These are phyloP conservation scores for Medauroidea extradentata DNA, from an alignment of 1,140 invertebrate species.

Conservation along the genomic window DNA sequence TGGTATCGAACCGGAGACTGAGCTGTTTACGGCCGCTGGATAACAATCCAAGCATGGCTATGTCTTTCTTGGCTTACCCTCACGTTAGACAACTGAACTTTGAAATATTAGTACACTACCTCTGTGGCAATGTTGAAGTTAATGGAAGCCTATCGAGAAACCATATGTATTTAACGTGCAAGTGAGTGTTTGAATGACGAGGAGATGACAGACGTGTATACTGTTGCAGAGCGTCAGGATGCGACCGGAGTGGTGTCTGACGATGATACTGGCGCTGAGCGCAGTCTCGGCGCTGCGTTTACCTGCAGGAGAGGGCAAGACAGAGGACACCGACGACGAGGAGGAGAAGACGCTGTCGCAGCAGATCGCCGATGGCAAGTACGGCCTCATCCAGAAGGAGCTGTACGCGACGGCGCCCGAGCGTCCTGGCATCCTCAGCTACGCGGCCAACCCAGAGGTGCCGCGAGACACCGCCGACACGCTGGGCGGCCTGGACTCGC, in stretches of 20 bases:
- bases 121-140: too few relatives aligned
- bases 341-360: slow-evolving; percentile 76
- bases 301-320: neutral
- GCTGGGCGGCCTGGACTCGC: slow-evolving; percentile 72
- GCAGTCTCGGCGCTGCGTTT: neutral
- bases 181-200: too few relatives aligned
- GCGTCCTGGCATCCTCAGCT: slow-evolving; percentile 75
- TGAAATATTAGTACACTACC: too few relatives aligned
- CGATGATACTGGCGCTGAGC: neutral
- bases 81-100: too few relatives aligned
- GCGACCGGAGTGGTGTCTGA: neutral
- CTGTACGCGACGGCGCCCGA: slow-evolving; percentile 62
- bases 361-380: slow-evolving; percentile 83
- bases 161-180: too few relatives aligned
- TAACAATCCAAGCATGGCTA: too few relatives aligned
- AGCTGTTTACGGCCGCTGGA: too few relatives aligned
- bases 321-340: slow-evolving; percentile 43
- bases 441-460: slow-evolving; percentile 69
- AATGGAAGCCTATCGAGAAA: too few relatives aligned
- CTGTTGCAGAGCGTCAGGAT: neutral
- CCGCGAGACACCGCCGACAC: slow-evolving; percentile 71
- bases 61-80: too few relatives aligned
- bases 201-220: too few relatives aligned
- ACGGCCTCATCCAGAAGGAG: slow-evolving; percentile 82
- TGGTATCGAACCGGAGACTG: too few relatives aligned